Evolutionary conservation across 2,888 invertebrate species (phyloP).

Genomic region (Helleia helle): DNA sequence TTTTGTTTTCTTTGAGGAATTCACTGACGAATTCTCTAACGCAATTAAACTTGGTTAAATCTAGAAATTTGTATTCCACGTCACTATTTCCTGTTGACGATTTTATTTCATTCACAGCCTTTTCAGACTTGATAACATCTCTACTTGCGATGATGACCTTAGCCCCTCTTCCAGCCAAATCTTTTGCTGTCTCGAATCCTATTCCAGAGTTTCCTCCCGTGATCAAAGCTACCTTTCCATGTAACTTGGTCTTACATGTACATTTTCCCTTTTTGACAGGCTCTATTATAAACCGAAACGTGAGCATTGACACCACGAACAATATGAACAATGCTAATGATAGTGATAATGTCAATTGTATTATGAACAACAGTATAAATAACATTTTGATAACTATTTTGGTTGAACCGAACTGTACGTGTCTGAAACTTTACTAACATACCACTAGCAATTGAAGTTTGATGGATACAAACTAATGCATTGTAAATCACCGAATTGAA

Average conservation of each 20-base stretch:
- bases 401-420: too few relatives aligned
- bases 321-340: slow-evolving; percentile 9
- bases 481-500: too few relatives aligned
- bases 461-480: too few relatives aligned
- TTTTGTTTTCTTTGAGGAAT: slow-evolving; percentile 59
- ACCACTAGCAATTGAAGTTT: too few relatives aligned
- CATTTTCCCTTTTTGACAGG: slow-evolving; percentile 36
- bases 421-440: too few relatives aligned
- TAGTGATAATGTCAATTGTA: neutral
- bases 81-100: slow-evolving; percentile 79
- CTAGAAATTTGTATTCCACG: slow-evolving; percentile 72
- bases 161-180: slow-evolving; percentile 81
- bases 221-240: slow-evolving; percentile 78
- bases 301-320: slow-evolving; percentile 16
- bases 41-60: slow-evolving; percentile 64
- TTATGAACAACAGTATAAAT: neutral
- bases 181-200: slow-evolving; percentile 82
- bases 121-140: slow-evolving; percentile 79
- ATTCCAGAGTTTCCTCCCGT: slow-evolving; percentile 90
- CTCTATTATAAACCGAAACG: slow-evolving; percentile 26
- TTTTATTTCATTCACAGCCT: slow-evolving; percentile 79
- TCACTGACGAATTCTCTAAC: slow-evolving; percentile 76
- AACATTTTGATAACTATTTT: neutral
- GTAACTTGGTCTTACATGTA: slow-evolving; percentile 34
- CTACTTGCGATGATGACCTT: slow-evolving; percentile 83